phyloP scores from a whole-genome alignment of 2,888 invertebrate species.

The Lottia gigantea region DNA sequence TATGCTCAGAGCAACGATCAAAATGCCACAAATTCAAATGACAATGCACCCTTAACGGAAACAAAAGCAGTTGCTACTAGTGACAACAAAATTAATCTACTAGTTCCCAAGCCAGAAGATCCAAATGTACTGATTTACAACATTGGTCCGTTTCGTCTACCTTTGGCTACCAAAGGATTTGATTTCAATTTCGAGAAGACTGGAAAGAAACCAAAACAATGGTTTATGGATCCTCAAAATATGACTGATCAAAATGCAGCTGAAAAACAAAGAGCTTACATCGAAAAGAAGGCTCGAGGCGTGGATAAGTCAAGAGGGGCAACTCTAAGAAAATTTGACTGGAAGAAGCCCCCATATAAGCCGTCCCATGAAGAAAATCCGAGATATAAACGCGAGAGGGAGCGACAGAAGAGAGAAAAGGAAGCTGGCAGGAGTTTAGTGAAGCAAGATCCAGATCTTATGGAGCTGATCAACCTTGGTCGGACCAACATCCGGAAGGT shows the following conservation, averaged over 20 bases:
- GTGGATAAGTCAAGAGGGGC: slow-evolving; percentile 9
- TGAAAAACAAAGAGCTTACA: slow-evolving; percentile 38
- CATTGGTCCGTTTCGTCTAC: slow-evolving; percentile 43
- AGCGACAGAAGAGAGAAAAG: not conserved
- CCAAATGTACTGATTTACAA: slow-evolving; percentile 1
- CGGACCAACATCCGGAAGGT: not conserved
- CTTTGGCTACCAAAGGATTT: slow-evolving; percentile 48
- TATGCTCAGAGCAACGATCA: not conserved
- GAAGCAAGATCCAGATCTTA: not conserved
- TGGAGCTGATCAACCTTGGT: not conserved
- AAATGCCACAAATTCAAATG: not conserved
- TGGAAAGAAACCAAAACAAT: slow-evolving; percentile 50
- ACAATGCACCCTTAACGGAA: not conserved
- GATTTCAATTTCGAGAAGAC: slow-evolving; percentile 49
- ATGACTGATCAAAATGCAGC: slow-evolving; percentile 41
- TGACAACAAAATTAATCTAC: too few species aligned
- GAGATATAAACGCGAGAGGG: not conserved
- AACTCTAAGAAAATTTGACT: slow-evolving; percentile 5
- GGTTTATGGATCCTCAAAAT: slow-evolving; percentile 49
- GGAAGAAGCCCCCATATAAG: slow-evolving; percentile 7
- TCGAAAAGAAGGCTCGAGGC: slow-evolving; percentile 32
- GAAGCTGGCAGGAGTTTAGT: not conserved
- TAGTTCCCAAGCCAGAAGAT: not conserved
- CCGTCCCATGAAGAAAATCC: not conserved
- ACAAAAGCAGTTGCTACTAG: not conserved